Evolutionary conservation across 2,888 invertebrate genomes (phyloP), one percentile per base, ranked within the genome.

Genomic region (Tupiocoris notatus): DNA sequence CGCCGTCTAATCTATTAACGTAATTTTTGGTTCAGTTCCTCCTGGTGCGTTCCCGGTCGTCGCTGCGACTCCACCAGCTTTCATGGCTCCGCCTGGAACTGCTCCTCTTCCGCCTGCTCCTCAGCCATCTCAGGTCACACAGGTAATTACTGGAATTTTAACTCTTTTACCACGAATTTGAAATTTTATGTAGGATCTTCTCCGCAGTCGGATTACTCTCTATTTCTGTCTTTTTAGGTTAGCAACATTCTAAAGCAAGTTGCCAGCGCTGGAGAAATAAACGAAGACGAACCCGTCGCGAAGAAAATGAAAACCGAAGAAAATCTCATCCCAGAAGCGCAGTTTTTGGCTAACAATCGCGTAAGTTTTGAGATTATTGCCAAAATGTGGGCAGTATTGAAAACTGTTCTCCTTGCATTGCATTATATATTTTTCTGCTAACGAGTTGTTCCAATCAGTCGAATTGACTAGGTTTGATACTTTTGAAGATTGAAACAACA

Each of bases 261-360:
- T 2, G 77, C 78, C n/a, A 66, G 64, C 12, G 77, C 79, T 21
- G 61, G 77, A 1, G 73, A 73, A 20, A 54, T 54, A 67, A 54
- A 86, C 23, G 93, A 92, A 20, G 96, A 96, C 77, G 95, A 94
- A 81, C 95, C 96, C 0, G 89, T 92, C 0, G 87, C 90, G 77
- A 98, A 98, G 86, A 93, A 95, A 83, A 86, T 92, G 78, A 89
- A 96, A 79, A 95, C 94, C 0, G 98, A 98, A 84, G 98, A 98
- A 82, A 91, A 93, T 64, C 88, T 99, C 7, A 90, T 98, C 80
- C 93, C 97, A 0, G 98, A 98, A 86, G 88, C 89, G 75, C 90
- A 92, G 70, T 96, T 94, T 85, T 85, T 92, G 79, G 86, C 89
- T 12, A 86, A 89, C 81, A 89, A 91, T 83, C 88, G 89, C 83